These are phyloP conservation scores for Eupeodes luniger DNA, from an alignment of 2,888 invertebrate genomes.

Conservation along the genomic window DNA sequence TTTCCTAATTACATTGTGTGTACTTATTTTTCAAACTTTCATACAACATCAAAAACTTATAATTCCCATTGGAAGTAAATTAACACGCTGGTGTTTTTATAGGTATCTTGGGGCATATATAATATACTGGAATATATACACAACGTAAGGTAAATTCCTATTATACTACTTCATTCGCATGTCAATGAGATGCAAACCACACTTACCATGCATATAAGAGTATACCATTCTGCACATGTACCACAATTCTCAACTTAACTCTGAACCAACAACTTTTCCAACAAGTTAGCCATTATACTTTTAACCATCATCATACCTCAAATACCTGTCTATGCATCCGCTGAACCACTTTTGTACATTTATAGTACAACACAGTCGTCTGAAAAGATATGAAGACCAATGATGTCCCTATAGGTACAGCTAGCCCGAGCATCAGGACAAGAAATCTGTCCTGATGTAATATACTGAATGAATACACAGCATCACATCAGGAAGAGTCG, in stretches of 20 bases:
- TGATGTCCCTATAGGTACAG: neutral
- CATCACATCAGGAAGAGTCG: neutral
- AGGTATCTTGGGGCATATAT: neutral
- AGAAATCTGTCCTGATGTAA: neutral
- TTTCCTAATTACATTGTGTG: neutral
- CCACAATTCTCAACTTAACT: constrained; percentile 18
- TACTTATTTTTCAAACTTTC: neutral
- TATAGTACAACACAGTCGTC: neutral
- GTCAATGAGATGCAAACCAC: constrained; percentile 48
- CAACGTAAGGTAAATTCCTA: neutral
- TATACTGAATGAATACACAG: neutral
- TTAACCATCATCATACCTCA: constrained; percentile 1
- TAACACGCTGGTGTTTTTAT: neutral
- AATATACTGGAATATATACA: no score
- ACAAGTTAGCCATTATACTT: constrained; percentile 42
- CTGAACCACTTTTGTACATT: constrained; percentile 16
- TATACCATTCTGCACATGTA: constrained; percentile 2
- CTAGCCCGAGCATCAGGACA: neutral
- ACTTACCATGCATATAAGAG: constrained; percentile 31
- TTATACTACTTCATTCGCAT: constrained; percentile 12
- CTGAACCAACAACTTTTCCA: constrained; percentile 3
- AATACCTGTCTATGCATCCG: constrained; percentile 48
- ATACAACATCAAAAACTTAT: neutral
- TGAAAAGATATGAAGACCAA: neutral
- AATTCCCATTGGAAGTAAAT: constrained; percentile 7